These are phyloP conservation scores for Latrodectus hesperus DNA, from an alignment of 2,888 invertebrate genomes.

Conservation along the genomic window DNA sequence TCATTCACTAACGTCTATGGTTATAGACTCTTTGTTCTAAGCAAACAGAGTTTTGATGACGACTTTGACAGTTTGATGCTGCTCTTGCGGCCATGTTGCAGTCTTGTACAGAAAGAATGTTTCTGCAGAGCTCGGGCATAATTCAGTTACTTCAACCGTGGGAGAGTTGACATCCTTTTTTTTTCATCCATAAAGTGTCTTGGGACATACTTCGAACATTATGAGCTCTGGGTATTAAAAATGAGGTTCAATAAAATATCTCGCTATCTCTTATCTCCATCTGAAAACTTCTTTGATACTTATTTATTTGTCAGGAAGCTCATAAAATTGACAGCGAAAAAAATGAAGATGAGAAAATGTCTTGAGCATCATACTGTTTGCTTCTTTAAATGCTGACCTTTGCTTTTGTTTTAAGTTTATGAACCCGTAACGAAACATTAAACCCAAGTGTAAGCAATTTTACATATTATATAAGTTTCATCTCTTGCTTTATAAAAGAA, in stretches of 20 bases:
- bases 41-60: slow-evolving; percentile 42
- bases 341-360: background rate
- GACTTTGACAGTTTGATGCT: slow-evolving; percentile 54
- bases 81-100: slow-evolving; percentile 33
- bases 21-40: slow-evolving; percentile 47
- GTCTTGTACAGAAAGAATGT: slow-evolving; percentile 45
- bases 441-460: too few species aligned
- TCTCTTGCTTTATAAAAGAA: too few species aligned
- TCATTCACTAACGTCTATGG: slow-evolving; percentile 24
- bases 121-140: slow-evolving; percentile 38
- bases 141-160: slow-evolving; percentile 37
- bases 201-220: slow-evolving; percentile 27
- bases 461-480: too few species aligned
- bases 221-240: slow-evolving; percentile 40
- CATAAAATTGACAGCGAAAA: slow-evolving; percentile 7
- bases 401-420: too few species aligned
- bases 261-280: slow-evolving; percentile 50
- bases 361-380: too few species aligned
- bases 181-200: slow-evolving; percentile 20
- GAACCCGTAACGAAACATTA: too few species aligned
- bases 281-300: slow-evolving; percentile 17
- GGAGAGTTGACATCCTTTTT: slow-evolving; percentile 38
- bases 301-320: slow-evolving; percentile 34
- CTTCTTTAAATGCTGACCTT: too few species aligned
- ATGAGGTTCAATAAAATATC: slow-evolving; percentile 45